Base-by-base conservation (phyloP, 2,113 vertebrate genomes). In the Heliornis fulica region DNA sequence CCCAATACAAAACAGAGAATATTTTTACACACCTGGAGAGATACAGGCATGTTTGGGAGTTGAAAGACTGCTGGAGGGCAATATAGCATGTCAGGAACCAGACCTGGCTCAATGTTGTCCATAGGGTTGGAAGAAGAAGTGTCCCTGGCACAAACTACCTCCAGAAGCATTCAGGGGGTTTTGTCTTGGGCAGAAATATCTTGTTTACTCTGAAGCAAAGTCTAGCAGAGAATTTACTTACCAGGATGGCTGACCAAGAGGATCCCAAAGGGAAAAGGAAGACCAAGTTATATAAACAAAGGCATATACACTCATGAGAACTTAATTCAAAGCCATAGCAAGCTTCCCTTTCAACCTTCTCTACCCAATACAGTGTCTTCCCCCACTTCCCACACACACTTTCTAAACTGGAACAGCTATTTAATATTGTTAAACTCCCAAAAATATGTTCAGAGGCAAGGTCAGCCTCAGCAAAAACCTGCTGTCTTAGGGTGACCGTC, bases 1-100 rank as follows among this genome's bases (percentile, higher is more conserved):
- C 36, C 53, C 45, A 60, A 0, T 0, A 1, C 5, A 57, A 14
- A 83, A 16, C 15, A 8, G 50, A 80, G 40, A 13, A 38, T 3
- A 45, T 21, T 34, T 28, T 17, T 17, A 3, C 3, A 22, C 19
- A 57, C n/a, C 74, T 43, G 31, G 43, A 48, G n/a, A 26, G 16
- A 23, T 7, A 34, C 2, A 28, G 57, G 40, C 50, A 69, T 1
- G 0, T n/a, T 2, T 53, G 63, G 63, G 48, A 85, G 31, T 7
- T 56, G 14, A 60, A 74, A 54, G 68, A 31, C 10, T 2, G 2
- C 16, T 56, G 65, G n/a, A 81, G 15, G 26, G n/a, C 21, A 23
- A 15, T 1, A 60, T 0, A 17, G 10, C 7, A 46, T 41, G 56
- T 43, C 70, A 46, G 43, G 61, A 91, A 46, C 7, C 48, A 64